Base-by-base conservation (phyloP, 1,140 invertebrate species). In the Agraylea sexmaculata region DNA sequence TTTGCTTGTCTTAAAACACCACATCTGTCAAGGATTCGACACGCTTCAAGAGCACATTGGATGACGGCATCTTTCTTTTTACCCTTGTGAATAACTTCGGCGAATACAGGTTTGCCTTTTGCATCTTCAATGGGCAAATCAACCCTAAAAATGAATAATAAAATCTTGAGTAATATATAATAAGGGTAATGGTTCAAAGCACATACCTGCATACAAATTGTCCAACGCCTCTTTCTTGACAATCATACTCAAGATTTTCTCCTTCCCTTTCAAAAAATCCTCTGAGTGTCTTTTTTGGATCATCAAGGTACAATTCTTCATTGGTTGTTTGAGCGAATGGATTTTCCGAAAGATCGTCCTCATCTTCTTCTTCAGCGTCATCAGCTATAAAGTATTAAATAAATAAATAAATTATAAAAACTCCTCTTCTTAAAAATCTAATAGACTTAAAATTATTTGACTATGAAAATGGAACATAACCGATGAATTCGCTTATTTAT, bases 241-340 rank as follows among this genome's bases (percentile, higher is more conserved):
- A 81, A 49, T 87, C 73, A 57, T 93, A 94, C 37, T 80, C 78
- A 17, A 95, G 66, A 41, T 83, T 78, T 22, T 79, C 71, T 0
- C 92, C 94, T 68, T 98, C 93, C 42, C 92, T 69, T 60, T 97
- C 93, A 62, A 93, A 96, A 73, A 89, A 98, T 0, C 88, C 87
- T 49, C 87, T 67, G 4, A 99, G 59, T 2, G 89, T 89, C 61
- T 93, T 94, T 60, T 97, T 96, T 0, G 94, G 93, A 68, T 98
- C 92, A 37, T 90, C 80, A 17, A 94, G 63, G 59, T 87, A 93
- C 4, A 94, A 56, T 46, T 92, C 85, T 58, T 94, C 89, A 59
- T 91, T 87, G 30, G 69, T 73, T 1, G 76, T 74, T 33, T 70
- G 64, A 0, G 87, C 86, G 61, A 75, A 92, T 1, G 87, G 88